phyloP scores from a whole-genome alignment of 2,888 invertebrate genomes.

The Tetranychus piercei region DNA sequence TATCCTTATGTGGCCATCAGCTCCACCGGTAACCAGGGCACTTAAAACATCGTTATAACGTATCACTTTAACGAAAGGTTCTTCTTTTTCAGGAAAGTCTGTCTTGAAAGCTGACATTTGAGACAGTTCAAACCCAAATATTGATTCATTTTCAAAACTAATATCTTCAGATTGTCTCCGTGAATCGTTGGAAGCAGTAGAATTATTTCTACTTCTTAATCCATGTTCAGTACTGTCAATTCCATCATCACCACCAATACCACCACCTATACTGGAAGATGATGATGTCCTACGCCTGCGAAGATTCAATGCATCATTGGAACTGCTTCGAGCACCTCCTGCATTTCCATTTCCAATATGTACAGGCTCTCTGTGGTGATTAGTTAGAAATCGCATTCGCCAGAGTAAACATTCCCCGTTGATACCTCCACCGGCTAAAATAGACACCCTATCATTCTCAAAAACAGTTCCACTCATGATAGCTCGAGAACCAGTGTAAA shows the following conservation, averaged over 20 bases:
- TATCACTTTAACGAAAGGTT: slow-evolving; percentile 70
- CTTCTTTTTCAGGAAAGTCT: slow-evolving; percentile 38
- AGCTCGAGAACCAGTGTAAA: slow-evolving; percentile 28
- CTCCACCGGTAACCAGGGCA: slow-evolving; percentile 73
- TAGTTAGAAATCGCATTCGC: background rate
- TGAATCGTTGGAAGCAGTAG: background rate
- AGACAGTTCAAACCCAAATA: background rate
- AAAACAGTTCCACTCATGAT: slow-evolving; percentile 26
- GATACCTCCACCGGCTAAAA: slow-evolving; percentile 62
- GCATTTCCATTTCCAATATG: slow-evolving; percentile 4
- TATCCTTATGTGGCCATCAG: slow-evolving; percentile 64
- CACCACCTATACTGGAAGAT: background rate
- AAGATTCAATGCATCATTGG: background rate
- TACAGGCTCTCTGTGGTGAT: slow-evolving; percentile 35
- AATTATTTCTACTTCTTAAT: background rate
- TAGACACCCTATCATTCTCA: slow-evolving; percentile 42
- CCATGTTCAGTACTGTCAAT: background rate
- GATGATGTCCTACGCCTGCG: background rate
- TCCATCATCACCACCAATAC: background rate
- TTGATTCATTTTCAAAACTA: background rate
- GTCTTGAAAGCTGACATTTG: background rate
- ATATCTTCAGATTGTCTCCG: background rate
- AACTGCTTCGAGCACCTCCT: background rate
- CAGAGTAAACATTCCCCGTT: slow-evolving; percentile 51
- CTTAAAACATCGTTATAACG: slow-evolving; percentile 54